Evolutionary conservation across 2,888 invertebrate species (phyloP).

Genomic region (Coleophora flavipennella): DNA sequence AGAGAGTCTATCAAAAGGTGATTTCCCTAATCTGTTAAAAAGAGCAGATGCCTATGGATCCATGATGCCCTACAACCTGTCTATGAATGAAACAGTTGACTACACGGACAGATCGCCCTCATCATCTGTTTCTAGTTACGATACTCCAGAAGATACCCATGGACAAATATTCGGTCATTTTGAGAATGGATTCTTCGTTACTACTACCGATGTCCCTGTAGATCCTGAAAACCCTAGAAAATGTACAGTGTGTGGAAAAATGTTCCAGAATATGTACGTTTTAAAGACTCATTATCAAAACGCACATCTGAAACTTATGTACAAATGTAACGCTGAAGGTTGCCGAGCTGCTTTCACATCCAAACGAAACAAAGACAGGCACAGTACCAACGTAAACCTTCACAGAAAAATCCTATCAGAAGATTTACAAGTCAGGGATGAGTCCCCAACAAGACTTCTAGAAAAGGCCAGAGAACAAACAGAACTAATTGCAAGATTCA

Average conservation of each 20-base stretch:
- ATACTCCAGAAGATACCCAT: conserved; percentile 74
- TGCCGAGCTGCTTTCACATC: conserved; percentile 96
- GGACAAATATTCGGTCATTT: conserved; percentile 80
- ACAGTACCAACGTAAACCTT: conserved; percentile 91
- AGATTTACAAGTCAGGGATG: conserved; percentile 53
- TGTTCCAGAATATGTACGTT: conserved; percentile 94
- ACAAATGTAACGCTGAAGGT: conserved; percentile 94
- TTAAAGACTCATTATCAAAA: conserved; percentile 97
- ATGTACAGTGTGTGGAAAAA: conserved; percentile 93
- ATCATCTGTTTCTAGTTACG: conserved; percentile 74
- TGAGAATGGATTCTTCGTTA: conserved; percentile 81
- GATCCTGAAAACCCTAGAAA: conserved; percentile 93
- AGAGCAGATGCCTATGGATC: conserved; percentile 36
- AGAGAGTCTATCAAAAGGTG: conserved; percentile 85
- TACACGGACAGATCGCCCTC: conserved; percentile 70
- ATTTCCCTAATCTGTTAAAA: conserved; percentile 71
- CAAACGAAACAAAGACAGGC: conserved; percentile 91
- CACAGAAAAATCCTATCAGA: conserved; percentile 90
- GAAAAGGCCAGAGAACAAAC: conserved; percentile 80
- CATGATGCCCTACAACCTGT: conserved; percentile 46
- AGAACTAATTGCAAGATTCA: conserved; percentile 83
- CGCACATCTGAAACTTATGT: conserved; percentile 95
- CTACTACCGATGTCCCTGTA: conserved; percentile 86
- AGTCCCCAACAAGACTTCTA: conserved; percentile 54
- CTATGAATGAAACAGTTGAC: conserved; percentile 50